phyloP scores from a whole-genome alignment of 2,797 vertebrate species.

The Sebastes trivittatus region DNA sequence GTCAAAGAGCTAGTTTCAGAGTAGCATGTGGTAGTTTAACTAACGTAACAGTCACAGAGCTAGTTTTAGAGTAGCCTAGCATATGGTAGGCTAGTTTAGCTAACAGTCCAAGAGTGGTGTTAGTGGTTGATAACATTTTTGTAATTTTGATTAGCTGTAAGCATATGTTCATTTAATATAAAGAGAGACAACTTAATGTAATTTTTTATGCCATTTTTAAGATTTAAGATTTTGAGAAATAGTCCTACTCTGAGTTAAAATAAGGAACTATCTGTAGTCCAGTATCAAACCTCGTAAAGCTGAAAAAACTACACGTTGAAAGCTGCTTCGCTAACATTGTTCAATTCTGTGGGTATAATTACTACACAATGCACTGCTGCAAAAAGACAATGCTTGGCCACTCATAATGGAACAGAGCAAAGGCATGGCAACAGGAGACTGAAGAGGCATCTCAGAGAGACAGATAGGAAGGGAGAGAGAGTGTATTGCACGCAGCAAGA shows the following conservation, averaged over 20 bases:
- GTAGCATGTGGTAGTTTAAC: no score
- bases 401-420: slow-evolving; percentile 35
- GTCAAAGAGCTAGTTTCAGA: neutral
- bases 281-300: neutral
- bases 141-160: no score
- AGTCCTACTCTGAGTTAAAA: neutral
- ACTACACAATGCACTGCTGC: slow-evolving; percentile 32
- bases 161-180: neutral
- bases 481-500: neutral
- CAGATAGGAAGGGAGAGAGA: neutral
- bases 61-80: neutral
- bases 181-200: neutral
- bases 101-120: no score
- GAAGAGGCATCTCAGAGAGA: slow-evolving; percentile 4
- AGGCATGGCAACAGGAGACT: neutral
- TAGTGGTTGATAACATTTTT: no score
- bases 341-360: slow-evolving; percentile 46
- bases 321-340: neutral
- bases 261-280: neutral
- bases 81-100: no score
- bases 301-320: slow-evolving; percentile 5
- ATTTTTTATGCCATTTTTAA: neutral
- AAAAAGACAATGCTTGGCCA: slow-evolving; percentile 18
- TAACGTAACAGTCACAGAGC: neutral
- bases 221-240: neutral